Evolutionary conservation across 2,113 vertebrate genomes (phyloP).

Genomic region (Bubo bubo): DNA sequence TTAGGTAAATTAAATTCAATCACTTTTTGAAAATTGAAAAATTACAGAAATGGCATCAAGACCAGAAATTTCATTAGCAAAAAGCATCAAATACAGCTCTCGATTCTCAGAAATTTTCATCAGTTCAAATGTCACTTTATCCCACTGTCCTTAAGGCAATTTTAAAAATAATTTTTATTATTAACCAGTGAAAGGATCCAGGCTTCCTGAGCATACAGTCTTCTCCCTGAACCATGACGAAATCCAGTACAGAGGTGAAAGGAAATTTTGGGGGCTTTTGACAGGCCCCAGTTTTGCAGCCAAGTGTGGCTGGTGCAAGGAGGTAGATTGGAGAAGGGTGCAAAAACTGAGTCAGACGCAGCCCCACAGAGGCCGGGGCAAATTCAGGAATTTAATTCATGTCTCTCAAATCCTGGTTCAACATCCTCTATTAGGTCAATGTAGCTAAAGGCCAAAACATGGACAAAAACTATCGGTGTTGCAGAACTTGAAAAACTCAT

Average conservation of each 20-base stretch:
- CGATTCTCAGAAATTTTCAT: background rate
- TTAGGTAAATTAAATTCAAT: background rate
- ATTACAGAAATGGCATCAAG: background rate
- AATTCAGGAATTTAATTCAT: background rate
- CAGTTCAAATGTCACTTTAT: background rate
- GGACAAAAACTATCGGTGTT: background rate
- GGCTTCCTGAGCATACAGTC: background rate
- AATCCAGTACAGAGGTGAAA: background rate
- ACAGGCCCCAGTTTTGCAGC: background rate
- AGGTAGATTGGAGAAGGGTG: no score
- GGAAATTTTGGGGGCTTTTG: background rate
- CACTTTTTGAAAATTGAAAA: background rate
- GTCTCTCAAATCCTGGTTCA: background rate
- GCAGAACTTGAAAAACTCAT: background rate
- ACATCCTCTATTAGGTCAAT: background rate
- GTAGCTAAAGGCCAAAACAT: background rate
- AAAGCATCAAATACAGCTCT: background rate
- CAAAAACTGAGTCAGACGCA: background rate
- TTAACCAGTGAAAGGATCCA: background rate
- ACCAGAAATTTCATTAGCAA: background rate
- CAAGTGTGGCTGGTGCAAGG: background rate
- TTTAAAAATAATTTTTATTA: background rate
- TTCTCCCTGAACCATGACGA: background rate
- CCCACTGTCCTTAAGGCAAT: background rate
- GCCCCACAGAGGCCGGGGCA: background rate